A percentile compares a stretch with the other conserved stretches of the same genome.
Evolutionary conservation across 2,113 vertebrate species (phyloP).

Genomic region (Girardinichthys multiradiatus): DNA sequence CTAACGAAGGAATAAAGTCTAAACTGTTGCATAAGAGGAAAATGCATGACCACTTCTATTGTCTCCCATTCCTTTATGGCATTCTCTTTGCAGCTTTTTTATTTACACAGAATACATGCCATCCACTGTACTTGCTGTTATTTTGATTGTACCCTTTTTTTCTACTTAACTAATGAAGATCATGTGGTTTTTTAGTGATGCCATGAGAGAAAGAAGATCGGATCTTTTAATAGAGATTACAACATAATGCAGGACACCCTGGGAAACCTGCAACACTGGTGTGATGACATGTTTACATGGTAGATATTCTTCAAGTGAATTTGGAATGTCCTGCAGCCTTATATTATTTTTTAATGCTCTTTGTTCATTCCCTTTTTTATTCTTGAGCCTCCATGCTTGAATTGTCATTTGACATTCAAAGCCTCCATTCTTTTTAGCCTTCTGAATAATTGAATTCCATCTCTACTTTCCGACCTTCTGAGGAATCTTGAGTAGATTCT

Average conservation of each 20-base stretch:
- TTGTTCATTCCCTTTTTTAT: constrained; percentile 22
- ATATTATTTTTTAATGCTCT: constrained; percentile 44
- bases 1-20: constrained; percentile 43
- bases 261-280: constrained; percentile 49
- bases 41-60: constrained; percentile 59
- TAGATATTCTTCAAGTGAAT: constrained; percentile 38
- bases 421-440: constrained; percentile 48
- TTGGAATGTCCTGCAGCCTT: constrained; percentile 23
- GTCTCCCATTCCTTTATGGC: constrained; percentile 45
- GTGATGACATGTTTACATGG: constrained; percentile 58
- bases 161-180: constrained; percentile 33
- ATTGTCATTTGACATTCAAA: constrained; percentile 67
- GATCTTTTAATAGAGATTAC: constrained; percentile 70
- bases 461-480: constrained; percentile 36
- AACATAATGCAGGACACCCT: constrained; percentile 30
- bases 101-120: constrained; percentile 52
- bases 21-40: constrained; percentile 52
- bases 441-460: constrained; percentile 74
- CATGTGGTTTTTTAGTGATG: constrained; percentile 25
- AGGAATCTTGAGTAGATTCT: constrained; percentile 47
- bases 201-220: constrained; percentile 50
- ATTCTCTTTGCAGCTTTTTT: constrained; percentile 44
- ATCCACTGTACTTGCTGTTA: constrained; percentile 17
- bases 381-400: constrained; percentile 32
- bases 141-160: constrained; percentile 19